A percentile compares a stretch with the other conserved stretches of the same genome.
phyloP scores from a whole-genome alignment of 2,888 invertebrate genomes.

The Nezara viridula region DNA sequence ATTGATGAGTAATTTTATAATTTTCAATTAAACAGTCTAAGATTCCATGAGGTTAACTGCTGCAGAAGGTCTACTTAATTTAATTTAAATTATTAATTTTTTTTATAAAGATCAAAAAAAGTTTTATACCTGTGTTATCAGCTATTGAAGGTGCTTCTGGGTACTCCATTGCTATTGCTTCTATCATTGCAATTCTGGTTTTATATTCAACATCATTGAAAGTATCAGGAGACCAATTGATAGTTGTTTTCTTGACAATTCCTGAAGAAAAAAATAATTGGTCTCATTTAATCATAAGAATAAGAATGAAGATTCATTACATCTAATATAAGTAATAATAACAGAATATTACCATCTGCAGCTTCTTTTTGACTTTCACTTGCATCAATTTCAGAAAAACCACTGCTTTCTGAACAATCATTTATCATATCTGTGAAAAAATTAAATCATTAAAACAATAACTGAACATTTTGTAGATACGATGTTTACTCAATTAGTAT shows the following conservation, averaged over 20 bases:
- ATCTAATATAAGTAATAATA: conserved; percentile 13
- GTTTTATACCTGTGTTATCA: conserved; percentile 53
- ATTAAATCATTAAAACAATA: not conserved
- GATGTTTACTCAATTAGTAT: not conserved
- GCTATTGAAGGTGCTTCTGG: conserved; percentile 50
- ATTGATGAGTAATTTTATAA: no score
- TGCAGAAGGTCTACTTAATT: no score
- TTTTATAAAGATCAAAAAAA: not conserved
- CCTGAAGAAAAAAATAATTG: not conserved
- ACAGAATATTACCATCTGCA: conserved; percentile 11
- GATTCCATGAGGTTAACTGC: no score
- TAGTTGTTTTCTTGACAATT: conserved; percentile 62
- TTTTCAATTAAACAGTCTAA: no score
- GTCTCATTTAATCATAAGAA: not conserved
- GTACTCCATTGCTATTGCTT: conserved; percentile 61
- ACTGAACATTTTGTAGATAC: not conserved
- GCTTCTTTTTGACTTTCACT: conserved; percentile 58
- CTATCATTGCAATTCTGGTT: conserved; percentile 61
- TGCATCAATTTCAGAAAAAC: conserved; percentile 52
- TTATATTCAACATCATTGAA: conserved; percentile 61
- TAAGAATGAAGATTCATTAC: not conserved
- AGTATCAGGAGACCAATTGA: conserved; percentile 59
- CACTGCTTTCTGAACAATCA: conserved; percentile 60
- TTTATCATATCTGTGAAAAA: conserved; percentile 57
- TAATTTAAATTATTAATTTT: not conserved